Base-by-base conservation (phyloP, 2,113 vertebrate species). In the Microcebus tavaratra region DNA sequence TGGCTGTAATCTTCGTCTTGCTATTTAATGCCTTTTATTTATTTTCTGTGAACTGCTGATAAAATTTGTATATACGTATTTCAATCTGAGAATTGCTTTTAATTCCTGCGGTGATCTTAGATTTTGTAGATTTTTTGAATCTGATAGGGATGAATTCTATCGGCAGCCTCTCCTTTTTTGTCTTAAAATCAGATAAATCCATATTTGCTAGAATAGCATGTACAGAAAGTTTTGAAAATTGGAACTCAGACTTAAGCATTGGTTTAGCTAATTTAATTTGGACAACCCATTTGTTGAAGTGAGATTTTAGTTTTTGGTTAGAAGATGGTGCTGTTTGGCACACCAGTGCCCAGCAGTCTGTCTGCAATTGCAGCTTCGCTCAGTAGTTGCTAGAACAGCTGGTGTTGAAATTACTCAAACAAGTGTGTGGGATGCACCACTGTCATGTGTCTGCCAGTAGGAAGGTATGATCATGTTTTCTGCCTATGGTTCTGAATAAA, bases 371-470 rank as follows among this genome's bases (percentile, higher is more conserved):
- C 61, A 90, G 81, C 85, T 97, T 76, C 34, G 90, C 88, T 92
- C 3, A 9, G 55, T 55, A 84, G 75, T 85, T 96, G 92, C 90
- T 97, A 14, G 65, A 97, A 90, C 85, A 98, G 95, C 95, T 53
- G 83, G 95, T 92, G 89, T 42, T 85, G 93, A 95, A 96, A 85
- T 82, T 63, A 63, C 95, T 97, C 76, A 97, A 95, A 82, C 75
- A 80, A 97, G 75, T 45, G 68, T 75, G 91, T 96, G 91, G 96
- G 94, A 95, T 80, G 94, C 57, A 95, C 50, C 45, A 18, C 88
- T 87, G 88, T 90, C 95, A 94, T 87, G 93, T 59, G 65, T 96
- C 84, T 94, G 96, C 97, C 92, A 88, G 86, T 86, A 96, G 95
- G 75, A 95, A 98, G 94, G 68, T 78, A 23, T 91, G 61, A 63